Percentiles rank a stretch among this genome's conserved stretches.
phyloP scores from a whole-genome alignment of 2,797 vertebrate species.

The Schizopygopsis pylzovi region DNA sequence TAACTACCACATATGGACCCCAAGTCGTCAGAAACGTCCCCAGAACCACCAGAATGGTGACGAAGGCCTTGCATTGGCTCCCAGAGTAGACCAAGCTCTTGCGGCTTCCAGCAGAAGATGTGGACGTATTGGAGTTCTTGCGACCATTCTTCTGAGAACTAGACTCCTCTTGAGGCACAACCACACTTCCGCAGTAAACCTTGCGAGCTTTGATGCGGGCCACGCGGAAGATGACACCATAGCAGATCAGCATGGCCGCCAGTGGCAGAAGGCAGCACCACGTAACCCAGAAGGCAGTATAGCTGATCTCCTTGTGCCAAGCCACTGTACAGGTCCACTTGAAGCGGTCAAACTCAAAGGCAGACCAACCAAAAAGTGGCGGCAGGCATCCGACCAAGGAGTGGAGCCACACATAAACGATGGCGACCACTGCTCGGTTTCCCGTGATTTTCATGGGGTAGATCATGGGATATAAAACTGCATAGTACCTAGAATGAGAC shows the following conservation, averaged over 20 bases:
- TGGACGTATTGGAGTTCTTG: slow-evolving; percentile 95
- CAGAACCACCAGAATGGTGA: slow-evolving; percentile 95
- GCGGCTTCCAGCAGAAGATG: slow-evolving; percentile 90
- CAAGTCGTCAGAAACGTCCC: slow-evolving; percentile 93
- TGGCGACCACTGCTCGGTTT: slow-evolving; percentile 89
- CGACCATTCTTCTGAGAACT: slow-evolving; percentile 81
- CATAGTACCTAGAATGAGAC: slow-evolving; percentile 86
- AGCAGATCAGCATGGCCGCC: slow-evolving; percentile 90
- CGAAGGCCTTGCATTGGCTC: slow-evolving; percentile 97
- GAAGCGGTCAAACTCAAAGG: slow-evolving; percentile 93
- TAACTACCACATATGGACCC: slow-evolving; percentile 94
- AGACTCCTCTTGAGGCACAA: slow-evolving; percentile 83
- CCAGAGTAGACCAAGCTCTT: slow-evolving; percentile 92
- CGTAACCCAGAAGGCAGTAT: slow-evolving; percentile 93
- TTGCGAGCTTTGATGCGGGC: slow-evolving; percentile 96
- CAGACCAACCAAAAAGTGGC: slow-evolving; percentile 95
- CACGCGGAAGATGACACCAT: slow-evolving; percentile 95
- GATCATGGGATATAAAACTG: slow-evolving; percentile 97
- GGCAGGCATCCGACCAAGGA: slow-evolving; percentile 93
- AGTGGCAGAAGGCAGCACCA: slow-evolving; percentile 93
- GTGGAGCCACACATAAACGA: slow-evolving; percentile 95
- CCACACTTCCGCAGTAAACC: slow-evolving; percentile 90
- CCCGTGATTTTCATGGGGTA: slow-evolving; percentile 99
- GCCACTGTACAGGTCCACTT: slow-evolving; percentile 97
- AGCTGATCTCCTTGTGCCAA: slow-evolving; percentile 90